Evolutionary conservation across 2,888 invertebrate genomes (phyloP).

Genomic region (Drosophila pseudotalamancana): DNA sequence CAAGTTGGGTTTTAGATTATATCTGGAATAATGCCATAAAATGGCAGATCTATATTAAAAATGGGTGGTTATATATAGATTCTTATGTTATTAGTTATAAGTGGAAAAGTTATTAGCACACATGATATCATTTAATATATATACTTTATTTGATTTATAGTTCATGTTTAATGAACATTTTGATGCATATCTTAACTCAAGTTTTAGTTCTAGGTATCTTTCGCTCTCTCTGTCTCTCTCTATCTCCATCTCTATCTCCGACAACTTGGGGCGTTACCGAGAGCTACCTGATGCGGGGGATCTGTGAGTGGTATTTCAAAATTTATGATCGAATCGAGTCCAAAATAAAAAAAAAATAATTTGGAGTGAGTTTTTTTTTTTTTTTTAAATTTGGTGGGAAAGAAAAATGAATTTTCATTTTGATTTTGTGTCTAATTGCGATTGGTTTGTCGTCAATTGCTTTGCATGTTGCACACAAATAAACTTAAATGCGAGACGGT

Average conservation of each 20-base stretch:
- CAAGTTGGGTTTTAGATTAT: too few relatives aligned
- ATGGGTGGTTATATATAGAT: too few relatives aligned
- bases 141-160: conserved; percentile 47
- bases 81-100: background rate
- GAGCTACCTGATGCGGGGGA: conserved; percentile 57
- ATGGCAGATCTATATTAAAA: too few relatives aligned
- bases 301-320: conserved; percentile 24
- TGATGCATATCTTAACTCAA: background rate
- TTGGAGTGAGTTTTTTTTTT: background rate
- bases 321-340: conserved; percentile 37
- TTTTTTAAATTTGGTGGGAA: too few relatives aligned
- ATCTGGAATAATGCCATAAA: too few relatives aligned
- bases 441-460: conserved; percentile 82
- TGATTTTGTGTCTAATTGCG: conserved; percentile 81
- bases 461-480: conserved; percentile 83
- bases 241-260: conserved; percentile 17
- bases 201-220: too few relatives aligned
- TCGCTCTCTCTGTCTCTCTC: background rate
- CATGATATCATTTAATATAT: conserved; percentile 4
- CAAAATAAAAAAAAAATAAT: too few relatives aligned
- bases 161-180: conserved; percentile 32
- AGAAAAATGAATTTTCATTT: conserved; percentile 46
- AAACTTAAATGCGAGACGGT: conserved; percentile 72
- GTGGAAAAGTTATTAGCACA: background rate
- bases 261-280: conserved; percentile 60